Percentiles rank a stretch among this genome's conserved stretches.
phyloP scores from a whole-genome alignment of 2,113 vertebrate species.

The Nanorana parkeri region DNA sequence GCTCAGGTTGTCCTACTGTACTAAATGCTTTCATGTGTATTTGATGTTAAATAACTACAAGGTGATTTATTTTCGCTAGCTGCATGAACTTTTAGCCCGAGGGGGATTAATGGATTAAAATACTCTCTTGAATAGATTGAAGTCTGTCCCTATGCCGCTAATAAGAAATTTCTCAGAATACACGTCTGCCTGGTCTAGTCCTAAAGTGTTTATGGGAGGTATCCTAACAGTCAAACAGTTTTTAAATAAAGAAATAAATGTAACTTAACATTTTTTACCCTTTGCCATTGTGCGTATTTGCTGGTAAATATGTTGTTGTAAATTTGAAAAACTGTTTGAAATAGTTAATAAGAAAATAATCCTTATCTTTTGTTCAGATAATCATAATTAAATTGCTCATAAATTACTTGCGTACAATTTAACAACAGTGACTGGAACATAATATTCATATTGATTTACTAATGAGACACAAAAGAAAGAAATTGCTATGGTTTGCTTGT shows the following conservation, averaged over 20 bases:
- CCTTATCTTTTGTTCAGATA: too few relatives aligned
- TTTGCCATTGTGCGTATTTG: too few relatives aligned
- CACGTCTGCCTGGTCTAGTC: background rate
- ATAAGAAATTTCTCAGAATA: background rate
- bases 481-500: too few relatives aligned
- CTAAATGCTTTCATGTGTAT: background rate
- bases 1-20: background rate
- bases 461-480: too few relatives aligned
- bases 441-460: too few relatives aligned
- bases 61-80: background rate
- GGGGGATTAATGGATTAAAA: conserved; percentile 26
- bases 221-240: background rate
- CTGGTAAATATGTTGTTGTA: too few relatives aligned
- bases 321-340: too few relatives aligned
- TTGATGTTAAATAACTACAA: background rate
- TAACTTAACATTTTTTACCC: too few relatives aligned
- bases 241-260: background rate
- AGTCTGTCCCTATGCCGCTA: background rate
- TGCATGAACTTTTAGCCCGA: conserved; percentile 22
- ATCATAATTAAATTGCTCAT: too few relatives aligned
- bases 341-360: too few relatives aligned
- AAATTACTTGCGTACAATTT: too few relatives aligned
- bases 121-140: background rate
- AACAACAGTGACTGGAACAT: too few relatives aligned
- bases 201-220: background rate